These are phyloP conservation scores for Tricholauxania praeusta DNA, from an alignment of 2,888 invertebrate genomes.

Conservation along the genomic window DNA sequence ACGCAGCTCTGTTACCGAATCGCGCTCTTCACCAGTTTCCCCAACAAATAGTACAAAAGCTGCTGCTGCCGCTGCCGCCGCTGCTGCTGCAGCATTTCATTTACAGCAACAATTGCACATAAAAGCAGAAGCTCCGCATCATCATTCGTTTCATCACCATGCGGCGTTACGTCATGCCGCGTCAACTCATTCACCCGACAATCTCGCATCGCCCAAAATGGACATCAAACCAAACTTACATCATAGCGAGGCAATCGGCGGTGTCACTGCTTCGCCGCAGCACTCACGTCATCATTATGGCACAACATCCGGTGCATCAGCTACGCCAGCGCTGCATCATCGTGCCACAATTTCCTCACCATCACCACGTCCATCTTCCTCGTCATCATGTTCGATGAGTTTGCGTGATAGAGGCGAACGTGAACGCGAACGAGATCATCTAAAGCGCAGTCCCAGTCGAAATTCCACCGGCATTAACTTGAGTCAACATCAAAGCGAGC, in stretches of 20 bases:
- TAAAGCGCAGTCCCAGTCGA: conserved; percentile 58
- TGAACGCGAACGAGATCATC: conserved; percentile 43
- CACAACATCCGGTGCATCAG: conserved; percentile 7
- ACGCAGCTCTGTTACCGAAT: conserved; percentile 51
- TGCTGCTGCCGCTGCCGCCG: conserved; percentile 54
- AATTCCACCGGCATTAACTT: conserved; percentile 54
- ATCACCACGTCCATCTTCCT: conserved; percentile 46
- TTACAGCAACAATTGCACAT: conserved; percentile 63
- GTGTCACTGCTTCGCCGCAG: conserved; percentile 39
- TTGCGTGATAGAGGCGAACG: conserved; percentile 43
- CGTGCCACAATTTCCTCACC: conserved; percentile 25
- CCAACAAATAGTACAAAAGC: conserved; percentile 53
- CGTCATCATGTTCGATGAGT: conserved; percentile 42
- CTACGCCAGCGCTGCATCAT: background rate
- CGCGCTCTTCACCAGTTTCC: conserved; percentile 58
- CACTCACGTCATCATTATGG: conserved; percentile 45
- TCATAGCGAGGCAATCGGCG: conserved; percentile 49
- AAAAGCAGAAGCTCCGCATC: conserved; percentile 63
- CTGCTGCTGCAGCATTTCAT: conserved; percentile 61
- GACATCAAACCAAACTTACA: conserved; percentile 40
- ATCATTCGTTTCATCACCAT: conserved; percentile 51
- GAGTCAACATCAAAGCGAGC: conserved; percentile 45
- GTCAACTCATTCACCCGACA: conserved; percentile 52
- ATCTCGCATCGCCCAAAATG: conserved; percentile 35
- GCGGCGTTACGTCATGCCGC: conserved; percentile 42